These are phyloP conservation scores for Erithacus rubecula DNA, from an alignment of 2,797 vertebrate species.

Conservation along the genomic window DNA sequence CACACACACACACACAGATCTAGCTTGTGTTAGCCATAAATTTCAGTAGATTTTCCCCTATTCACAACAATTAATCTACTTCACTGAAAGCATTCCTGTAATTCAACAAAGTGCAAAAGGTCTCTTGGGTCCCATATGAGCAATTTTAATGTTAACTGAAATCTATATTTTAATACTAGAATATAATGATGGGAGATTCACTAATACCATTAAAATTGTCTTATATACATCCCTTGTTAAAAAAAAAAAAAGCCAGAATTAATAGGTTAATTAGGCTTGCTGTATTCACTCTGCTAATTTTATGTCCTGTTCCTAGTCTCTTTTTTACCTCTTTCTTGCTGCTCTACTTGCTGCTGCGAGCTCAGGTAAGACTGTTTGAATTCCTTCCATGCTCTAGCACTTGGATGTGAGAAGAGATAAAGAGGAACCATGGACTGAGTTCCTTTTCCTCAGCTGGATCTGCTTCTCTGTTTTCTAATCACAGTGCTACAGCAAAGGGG, in stretches of 20 bases:
- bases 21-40: neutral
- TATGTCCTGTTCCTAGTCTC: neutral
- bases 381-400: neutral
- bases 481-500: neutral
- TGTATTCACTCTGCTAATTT: neutral
- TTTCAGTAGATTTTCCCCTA: neutral
- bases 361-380: neutral
- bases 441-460: neutral
- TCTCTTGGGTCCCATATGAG: neutral
- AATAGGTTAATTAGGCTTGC: neutral
- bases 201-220: neutral
- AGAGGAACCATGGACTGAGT: neutral
- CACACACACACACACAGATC: neutral
- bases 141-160: constrained; percentile 1
- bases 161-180: constrained; percentile 24
- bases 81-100: constrained; percentile 2
- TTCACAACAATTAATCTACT: neutral
- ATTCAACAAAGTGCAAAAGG: constrained; percentile 21
- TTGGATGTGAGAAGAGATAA: neutral
- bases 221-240: neutral
- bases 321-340: neutral
- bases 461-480: neutral
- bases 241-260: neutral
- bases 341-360: neutral
- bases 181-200: neutral